Evolutionary conservation across 2,113 vertebrate species (phyloP).

Genomic region (Symphodus melops): DNA sequence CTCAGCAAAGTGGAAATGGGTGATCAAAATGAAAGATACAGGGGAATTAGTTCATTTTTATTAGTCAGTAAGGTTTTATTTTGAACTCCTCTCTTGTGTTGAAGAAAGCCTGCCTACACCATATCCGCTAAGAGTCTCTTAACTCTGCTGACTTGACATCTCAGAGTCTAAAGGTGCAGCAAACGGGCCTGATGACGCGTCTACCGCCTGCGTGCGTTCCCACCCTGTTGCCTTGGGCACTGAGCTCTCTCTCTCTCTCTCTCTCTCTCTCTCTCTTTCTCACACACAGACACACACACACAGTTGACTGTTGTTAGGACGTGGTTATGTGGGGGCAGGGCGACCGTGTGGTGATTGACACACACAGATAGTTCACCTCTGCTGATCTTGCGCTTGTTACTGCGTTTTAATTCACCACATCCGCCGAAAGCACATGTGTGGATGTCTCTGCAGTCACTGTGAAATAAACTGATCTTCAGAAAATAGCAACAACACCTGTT

Average conservation of each 20-base stretch:
- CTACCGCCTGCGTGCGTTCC: not conserved
- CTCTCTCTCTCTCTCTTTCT: no score
- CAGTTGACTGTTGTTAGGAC: constrained; percentile 6
- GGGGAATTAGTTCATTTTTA: no score
- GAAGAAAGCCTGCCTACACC: not conserved
- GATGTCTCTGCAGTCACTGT: not conserved
- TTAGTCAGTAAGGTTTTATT: no score
- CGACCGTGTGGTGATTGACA: constrained; percentile 42
- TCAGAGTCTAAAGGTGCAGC: constrained; percentile 17
- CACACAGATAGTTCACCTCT: constrained; percentile 36
- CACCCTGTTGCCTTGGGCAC: constrained; percentile 22
- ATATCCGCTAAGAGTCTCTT: constrained; percentile 18
- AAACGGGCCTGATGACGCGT: constrained; percentile 51
- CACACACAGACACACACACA: not conserved
- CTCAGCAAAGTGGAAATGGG: no score
- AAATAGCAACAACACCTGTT: constrained; percentile 26
- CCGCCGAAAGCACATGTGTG: constrained; percentile 27
- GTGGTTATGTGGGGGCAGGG: constrained; percentile 62
- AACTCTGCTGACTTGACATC: not conserved
- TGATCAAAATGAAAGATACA: no score
- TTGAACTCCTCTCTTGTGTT: constrained; percentile 26
- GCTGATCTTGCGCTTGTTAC: constrained; percentile 31
- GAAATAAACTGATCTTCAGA: not conserved
- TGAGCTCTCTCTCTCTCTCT: not conserved
- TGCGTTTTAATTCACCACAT: constrained; percentile 54